Base-by-base conservation (phyloP, 53 echinoderm and acorn worm species). In the Arbacia lixula region DNA sequence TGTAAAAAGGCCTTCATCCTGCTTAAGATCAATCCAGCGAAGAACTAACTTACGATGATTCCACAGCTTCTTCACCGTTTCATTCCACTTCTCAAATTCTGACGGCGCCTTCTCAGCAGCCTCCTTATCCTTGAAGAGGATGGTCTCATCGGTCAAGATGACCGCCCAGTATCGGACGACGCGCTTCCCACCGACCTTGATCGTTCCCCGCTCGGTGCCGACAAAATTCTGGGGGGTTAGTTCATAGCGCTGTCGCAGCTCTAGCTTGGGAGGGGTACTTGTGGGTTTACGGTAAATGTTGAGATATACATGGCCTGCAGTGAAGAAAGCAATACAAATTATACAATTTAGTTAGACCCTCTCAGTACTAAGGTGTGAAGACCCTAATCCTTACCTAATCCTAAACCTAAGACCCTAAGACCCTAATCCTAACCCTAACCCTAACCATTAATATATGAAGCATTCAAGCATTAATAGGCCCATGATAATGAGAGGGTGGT, bases 131-230 rank as follows among this genome's bases (percentile, higher is more conserved):
- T 81, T 81, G 11, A 81, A 81, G 3, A 81, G 34, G 27, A 81
- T 41, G 43, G 81, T 61, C 42, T 81, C 81, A 8, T 63, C 41
- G 19, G 40, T 62, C 11, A 81, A 43, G 62, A 81, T 46, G 64
- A 81, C 63, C 5, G 81, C 81, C 81, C 81, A 81, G 49, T 81
- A 81, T 0, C 61, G 64, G 38, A 81, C 61, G 20, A 20, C 63
- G 41, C 63, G 26, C 26, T 29, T 61, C 12, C 14, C 81, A 68
- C 36, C 14, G 2, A 12, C 28, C 31, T 63, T 81, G 19, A 81
- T 81, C 1, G 81, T 62, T 0, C 81, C 81, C 41, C 81, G 36
- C 64, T 81, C 81, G 39, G 81, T 81, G 17, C 81, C 81, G 19
- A 81, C 43, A 21, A 81, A 81, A 40, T 63, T 81, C 19, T 14